Conservation (phyloP, 2,113 vertebrate species). For the Azemiops feae region DNA sequence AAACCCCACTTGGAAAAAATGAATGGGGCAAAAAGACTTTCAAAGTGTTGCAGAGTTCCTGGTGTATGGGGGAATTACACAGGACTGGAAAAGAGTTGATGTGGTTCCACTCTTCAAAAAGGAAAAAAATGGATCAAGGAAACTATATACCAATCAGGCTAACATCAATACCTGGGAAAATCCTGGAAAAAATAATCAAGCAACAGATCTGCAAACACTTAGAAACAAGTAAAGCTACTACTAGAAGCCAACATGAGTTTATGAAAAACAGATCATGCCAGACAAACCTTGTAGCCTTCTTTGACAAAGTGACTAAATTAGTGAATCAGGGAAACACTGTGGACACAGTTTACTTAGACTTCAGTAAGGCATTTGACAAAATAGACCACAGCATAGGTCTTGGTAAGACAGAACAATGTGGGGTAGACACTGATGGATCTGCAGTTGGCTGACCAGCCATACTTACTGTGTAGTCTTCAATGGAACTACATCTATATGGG, state of each 20-base stretch:
- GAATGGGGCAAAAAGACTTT: background rate
- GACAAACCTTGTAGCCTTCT: background rate
- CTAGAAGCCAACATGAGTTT: too few species aligned
- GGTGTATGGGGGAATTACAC: background rate
- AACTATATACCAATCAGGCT: background rate
- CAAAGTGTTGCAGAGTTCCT: background rate
- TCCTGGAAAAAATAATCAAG: background rate
- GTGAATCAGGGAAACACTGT: background rate
- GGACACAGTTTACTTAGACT: background rate
- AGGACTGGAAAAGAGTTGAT: background rate
- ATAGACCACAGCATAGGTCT: background rate
- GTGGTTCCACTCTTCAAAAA: background rate
- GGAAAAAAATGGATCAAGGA: background rate
- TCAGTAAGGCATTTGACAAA: background rate
- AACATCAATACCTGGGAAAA: background rate
- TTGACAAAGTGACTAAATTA: background rate
- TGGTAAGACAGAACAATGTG: background rate
- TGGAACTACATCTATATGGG: background rate
- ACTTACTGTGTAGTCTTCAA: background rate
- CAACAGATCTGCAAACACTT: background rate
- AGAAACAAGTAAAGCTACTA: too few species aligned
- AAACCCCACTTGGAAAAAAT: background rate
- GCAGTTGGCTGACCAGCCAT: background rate
- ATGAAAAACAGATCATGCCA: background rate
- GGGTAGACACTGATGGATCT: background rate